A percentile compares a stretch with the other conserved stretches of the same genome.
phyloP scores from a whole-genome alignment of 2,113 vertebrate species.

The Danionella cerebrum region DNA sequence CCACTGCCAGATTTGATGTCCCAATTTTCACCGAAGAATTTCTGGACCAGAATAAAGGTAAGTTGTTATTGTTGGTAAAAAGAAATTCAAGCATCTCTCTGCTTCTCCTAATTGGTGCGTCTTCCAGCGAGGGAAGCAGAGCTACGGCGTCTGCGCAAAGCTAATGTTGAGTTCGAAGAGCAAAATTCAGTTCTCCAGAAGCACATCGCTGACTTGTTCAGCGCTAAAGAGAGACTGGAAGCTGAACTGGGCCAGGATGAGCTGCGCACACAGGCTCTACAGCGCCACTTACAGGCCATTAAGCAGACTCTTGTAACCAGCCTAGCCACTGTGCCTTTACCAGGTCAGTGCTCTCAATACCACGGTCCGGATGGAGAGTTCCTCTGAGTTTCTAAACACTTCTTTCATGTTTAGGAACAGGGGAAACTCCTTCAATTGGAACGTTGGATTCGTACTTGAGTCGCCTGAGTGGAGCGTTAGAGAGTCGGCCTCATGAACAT shows the following conservation, averaged over 20 bases:
- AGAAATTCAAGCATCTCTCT: not conserved
- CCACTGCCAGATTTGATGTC: constrained; percentile 77
- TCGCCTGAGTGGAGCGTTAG: constrained; percentile 79
- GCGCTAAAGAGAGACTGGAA: constrained; percentile 89
- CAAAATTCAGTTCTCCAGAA: constrained; percentile 91
- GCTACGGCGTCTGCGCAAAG: constrained; percentile 85
- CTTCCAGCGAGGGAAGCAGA: constrained; percentile 84
- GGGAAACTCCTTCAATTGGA: constrained; percentile 84
- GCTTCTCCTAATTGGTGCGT: rapidly evolving
- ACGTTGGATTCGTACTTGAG: constrained; percentile 94
- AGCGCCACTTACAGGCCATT: constrained; percentile 83
- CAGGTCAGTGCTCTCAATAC: constrained; percentile 66
- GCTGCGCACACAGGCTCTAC: constrained; percentile 81
- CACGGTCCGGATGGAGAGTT: no score
- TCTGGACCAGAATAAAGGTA: constrained; percentile 97
- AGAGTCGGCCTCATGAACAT: constrained; percentile 84
- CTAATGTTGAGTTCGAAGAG: constrained; percentile 94
- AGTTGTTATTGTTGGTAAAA: not conserved
- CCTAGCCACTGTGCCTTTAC: constrained; percentile 83
- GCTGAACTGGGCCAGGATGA: constrained; percentile 89
- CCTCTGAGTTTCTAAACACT: not conserved
- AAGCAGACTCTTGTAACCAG: constrained; percentile 84
- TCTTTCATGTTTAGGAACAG: constrained; percentile 77
- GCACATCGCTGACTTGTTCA: constrained; percentile 93
- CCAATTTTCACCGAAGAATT: constrained; percentile 98